Conservation (phyloP, 2,113 vertebrate species). For the Gymnocephalus cernua region DNA sequence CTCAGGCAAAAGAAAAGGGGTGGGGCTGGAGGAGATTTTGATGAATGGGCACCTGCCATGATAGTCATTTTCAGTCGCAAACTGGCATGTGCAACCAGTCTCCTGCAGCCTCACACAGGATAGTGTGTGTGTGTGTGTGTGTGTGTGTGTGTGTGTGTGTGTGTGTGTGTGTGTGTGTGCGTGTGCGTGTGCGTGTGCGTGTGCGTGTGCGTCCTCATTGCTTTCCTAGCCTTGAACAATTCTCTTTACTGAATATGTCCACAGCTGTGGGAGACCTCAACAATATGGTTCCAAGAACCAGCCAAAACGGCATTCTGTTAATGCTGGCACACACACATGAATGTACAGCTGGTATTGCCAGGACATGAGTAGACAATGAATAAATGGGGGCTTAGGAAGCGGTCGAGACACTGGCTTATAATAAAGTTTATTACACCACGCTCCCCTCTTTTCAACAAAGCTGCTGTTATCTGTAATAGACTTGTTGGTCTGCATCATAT, state of each 20-base stretch:
- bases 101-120: conserved; percentile 27
- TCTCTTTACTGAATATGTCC: conserved; percentile 40
- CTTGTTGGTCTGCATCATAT: conserved; percentile 19
- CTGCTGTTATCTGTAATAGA: conserved; percentile 43
- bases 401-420: conserved; percentile 42
- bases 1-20: conserved; percentile 38
- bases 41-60: conserved; percentile 77
- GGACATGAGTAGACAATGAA: conserved; percentile 27
- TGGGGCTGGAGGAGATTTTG: conserved; percentile 48
- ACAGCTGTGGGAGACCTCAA: conserved; percentile 53
- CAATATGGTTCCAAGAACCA: conserved; percentile 48
- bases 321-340: conserved; percentile 18
- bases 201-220: neutral
- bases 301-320: conserved; percentile 26
- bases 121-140: neutral
- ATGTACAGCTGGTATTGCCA: conserved; percentile 31
- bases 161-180: conserved; percentile 12
- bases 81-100: conserved; percentile 23
- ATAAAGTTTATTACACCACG: conserved; percentile 55
- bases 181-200: neutral
- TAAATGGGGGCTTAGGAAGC: conserved; percentile 32
- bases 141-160: neutral
- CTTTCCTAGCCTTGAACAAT: conserved; percentile 37
- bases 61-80: conserved; percentile 36
- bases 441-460: conserved; percentile 57